These are phyloP conservation scores for Pseudomyrmex gracilis DNA, from an alignment of 1,140 invertebrate genomes.

Conservation along the genomic window DNA sequence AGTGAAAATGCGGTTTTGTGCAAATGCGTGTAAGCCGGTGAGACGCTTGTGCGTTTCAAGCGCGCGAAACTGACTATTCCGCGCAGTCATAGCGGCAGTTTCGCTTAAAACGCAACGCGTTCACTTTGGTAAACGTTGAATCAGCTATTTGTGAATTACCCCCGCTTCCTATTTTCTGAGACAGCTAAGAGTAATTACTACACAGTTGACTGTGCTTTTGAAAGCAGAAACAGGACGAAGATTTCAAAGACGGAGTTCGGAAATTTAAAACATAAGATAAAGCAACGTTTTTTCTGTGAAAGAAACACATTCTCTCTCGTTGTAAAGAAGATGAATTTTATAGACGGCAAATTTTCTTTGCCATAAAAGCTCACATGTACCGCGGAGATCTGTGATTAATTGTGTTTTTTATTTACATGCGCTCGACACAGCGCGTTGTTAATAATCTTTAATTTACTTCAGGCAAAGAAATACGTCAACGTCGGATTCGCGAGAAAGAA, in stretches of 20 bases:
- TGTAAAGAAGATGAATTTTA: constrained; percentile 7
- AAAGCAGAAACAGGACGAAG: background rate
- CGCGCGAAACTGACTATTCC: background rate
- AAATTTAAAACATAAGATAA: too few relatives aligned
- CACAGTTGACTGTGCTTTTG: background rate
- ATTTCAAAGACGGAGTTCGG: background rate
- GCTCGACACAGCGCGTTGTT: constrained; percentile 36
- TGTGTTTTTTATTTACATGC: constrained; percentile 20
- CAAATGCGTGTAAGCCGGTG: background rate
- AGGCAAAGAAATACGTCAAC: constrained; percentile 74
- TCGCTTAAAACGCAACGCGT: constrained; percentile 58
- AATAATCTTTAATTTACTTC: constrained; percentile 82
- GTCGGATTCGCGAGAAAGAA: constrained; percentile 45
- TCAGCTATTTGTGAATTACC: constrained; percentile 74
- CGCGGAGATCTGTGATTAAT: background rate
- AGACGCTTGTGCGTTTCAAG: background rate
- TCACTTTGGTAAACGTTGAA: constrained; percentile 68
- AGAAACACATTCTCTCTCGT: background rate
- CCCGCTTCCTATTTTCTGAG: constrained; percentile 49
- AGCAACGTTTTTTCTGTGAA: too few relatives aligned
- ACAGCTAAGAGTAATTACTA: constrained; percentile 22
- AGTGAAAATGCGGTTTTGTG: too few relatives aligned
- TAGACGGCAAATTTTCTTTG: background rate
- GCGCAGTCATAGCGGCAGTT: constrained; percentile 5
- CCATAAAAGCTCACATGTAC: background rate